Evolutionary conservation across 2,113 vertebrate genomes (phyloP), one percentile per base, ranked within the genome.

Genomic region (Heterotis niloticus): DNA sequence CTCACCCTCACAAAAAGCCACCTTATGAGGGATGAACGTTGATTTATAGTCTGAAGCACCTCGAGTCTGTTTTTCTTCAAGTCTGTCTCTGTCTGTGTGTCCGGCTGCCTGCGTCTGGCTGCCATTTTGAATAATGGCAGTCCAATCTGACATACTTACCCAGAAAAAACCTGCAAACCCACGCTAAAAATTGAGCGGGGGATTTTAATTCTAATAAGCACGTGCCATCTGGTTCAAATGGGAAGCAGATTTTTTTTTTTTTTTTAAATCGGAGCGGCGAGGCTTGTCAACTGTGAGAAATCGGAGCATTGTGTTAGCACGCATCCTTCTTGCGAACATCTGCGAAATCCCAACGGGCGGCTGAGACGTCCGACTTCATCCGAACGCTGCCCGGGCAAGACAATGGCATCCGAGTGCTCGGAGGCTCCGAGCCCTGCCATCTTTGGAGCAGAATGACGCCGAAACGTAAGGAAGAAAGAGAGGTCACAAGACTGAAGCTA

Each of bases 1-100:
- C 89, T 88, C 87, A 82, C 87, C 88, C 86, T 26, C 14, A 82
- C 87, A 85, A 89, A 73, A 12, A 57, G 23, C n/a, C 57, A 34
- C 73, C 75, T 75, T 67, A 11, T 77, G 28, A 60, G 18, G 13
- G 20, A 66, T 7, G 20, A 23, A 24, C 29, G 28, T 69, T 69
- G 12, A 26, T 23, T 23, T 69, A 4, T 29, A 69, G 26, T 17
- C 11, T 10, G 13, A 69, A 16, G 56, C 17, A 34, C n/a, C 20
- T 64, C n/a, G 51, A 29, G 29, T 28, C 12, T 68, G 57, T 62
- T 28, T 59, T 69, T 17, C 52, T 59, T n/a, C 64, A 65, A n/a
- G 10, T 16, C 65, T 67, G 66, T 59, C 16, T 60, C 18, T 66
- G 64, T n/a, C 64, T 75, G 64, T 57, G 64, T 56, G 51, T 14